These are phyloP conservation scores for Axea sp. DNA, from an alignment of 2,888 invertebrate genomes.

Conservation along the genomic window DNA sequence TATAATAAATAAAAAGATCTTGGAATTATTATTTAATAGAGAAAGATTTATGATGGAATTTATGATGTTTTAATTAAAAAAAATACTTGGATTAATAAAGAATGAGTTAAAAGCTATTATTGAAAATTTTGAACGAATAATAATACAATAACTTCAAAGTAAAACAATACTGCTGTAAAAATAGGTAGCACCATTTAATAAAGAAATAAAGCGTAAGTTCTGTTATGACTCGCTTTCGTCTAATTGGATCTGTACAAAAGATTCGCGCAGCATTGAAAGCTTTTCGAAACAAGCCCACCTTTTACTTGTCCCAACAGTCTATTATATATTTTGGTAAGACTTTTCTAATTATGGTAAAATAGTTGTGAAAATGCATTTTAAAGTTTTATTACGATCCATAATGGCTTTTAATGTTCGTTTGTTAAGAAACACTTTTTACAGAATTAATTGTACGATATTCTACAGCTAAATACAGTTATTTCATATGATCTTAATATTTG, in stretches of 20 bases:
- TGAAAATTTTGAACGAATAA: not conserved
- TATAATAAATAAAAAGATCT: too few species aligned
- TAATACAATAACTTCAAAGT: slow-evolving; percentile 20
- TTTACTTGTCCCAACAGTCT: not conserved
- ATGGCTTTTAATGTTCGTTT: too few species aligned
- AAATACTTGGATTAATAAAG: not conserved
- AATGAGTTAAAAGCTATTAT: not conserved
- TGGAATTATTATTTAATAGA: too few species aligned
- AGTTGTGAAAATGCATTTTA: slow-evolving; percentile 12
- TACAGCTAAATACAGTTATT: too few species aligned
- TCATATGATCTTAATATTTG: too few species aligned
- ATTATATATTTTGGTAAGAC: slow-evolving; percentile 23
- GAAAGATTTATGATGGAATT: not conserved
- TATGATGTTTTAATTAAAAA: not conserved
- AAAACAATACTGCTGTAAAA: slow-evolving; percentile 16
- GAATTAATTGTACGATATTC: too few species aligned
- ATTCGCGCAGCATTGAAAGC: slow-evolving; percentile 20
- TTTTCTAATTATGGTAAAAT: slow-evolving; percentile 13
- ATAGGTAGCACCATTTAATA: slow-evolving; percentile 20
- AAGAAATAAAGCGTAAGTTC: slow-evolving; percentile 24
- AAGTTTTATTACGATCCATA: too few species aligned
- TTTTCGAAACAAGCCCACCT: slow-evolving; percentile 19
- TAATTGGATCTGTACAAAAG: slow-evolving; percentile 27
- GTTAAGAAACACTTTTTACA: too few species aligned
- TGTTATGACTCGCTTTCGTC: slow-evolving; percentile 16